Evolutionary conservation across 2,888 invertebrate species (phyloP), one percentile per base, ranked within the genome.

Genomic region (Tryphoninae sp.): DNA sequence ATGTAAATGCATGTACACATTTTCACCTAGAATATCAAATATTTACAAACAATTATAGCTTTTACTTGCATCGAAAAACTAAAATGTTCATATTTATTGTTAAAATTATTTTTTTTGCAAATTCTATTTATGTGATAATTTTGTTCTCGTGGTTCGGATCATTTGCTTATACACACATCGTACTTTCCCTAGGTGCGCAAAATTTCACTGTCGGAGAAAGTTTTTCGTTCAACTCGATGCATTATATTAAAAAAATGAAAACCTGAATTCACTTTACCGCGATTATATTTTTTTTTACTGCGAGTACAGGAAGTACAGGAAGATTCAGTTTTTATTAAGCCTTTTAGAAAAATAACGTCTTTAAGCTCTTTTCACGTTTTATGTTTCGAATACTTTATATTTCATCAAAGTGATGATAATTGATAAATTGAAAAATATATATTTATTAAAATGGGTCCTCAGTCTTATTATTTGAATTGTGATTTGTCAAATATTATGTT

Each of bases 151-250:
- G 19, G 19, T 19, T 19, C 19, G 19, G 19, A 19, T 19, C 19
- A 19, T 19, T 19, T 19, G 19, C 19, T 65, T 9, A 40, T 33
- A 33, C 11, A 45, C n/a, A 65, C 45, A 49, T 64, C 58, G 11
- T 51, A 83, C 83, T 84, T 85, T 84, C 85, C 69, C 84, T 22
- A 33, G 7, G 45, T 59, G 62, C 42, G 73, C 55, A 9, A 85
- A 86, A 86, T 89, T 89, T 89, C 89, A 87, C 89, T 86, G 82
- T 73, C 65, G 76, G 89, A 88, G 89, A 89, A 89, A 89, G 88
- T 86, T 80, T 78, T 51, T 33, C 55, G 65, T 65, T 33, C 3
- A 61, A 22, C 9, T 19, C 7, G 23, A 49, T 72, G 49, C 51
- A 26, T 45, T 9, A 23, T 6, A 26, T 55, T 16, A 19, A 55